phyloP scores from a whole-genome alignment of 2,797 vertebrate genomes.

The Saxicola maurus region DNA sequence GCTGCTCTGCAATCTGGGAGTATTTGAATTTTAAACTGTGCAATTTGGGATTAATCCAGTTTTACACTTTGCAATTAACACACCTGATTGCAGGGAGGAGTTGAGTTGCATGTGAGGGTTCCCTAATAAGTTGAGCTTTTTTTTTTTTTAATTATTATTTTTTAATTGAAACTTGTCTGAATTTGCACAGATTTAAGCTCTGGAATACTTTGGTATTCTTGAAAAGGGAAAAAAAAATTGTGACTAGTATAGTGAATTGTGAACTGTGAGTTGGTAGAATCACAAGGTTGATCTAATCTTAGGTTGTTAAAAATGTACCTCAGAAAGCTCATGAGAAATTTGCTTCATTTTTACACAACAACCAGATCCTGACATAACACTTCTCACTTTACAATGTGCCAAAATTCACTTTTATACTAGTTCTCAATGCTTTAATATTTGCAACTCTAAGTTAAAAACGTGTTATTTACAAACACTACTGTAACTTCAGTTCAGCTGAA shows the following conservation, averaged over 20 bases:
- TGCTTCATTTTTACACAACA: slow-evolving; percentile 25
- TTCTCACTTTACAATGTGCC: slow-evolving; percentile 83
- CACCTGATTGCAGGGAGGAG: not conserved
- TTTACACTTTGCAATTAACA: not conserved
- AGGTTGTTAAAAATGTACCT: slow-evolving; percentile 69
- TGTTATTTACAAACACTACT: slow-evolving; percentile 90
- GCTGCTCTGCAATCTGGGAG: not conserved
- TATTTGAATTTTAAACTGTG: not conserved
- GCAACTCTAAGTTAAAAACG: slow-evolving; percentile 67
- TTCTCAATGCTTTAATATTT: slow-evolving; percentile 76
- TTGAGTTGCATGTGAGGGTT: slow-evolving; percentile 1
- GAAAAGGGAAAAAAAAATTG: slow-evolving; percentile 70
- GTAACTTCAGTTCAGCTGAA: slow-evolving; percentile 94
- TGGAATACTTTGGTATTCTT: slow-evolving; percentile 68
- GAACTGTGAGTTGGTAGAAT: slow-evolving; percentile 71
- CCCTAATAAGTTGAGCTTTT: not conserved
- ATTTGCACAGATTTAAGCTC: slow-evolving; percentile 81
- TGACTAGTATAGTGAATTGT: slow-evolving; percentile 68
- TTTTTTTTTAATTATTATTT: not conserved
- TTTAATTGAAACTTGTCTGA: slow-evolving; percentile 62
- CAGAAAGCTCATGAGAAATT: slow-evolving; percentile 67
- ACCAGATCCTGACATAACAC: slow-evolving; percentile 48
- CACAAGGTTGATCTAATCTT: slow-evolving; percentile 33
- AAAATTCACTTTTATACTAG: slow-evolving; percentile 82
- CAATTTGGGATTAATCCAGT: not conserved